Percentiles rank a stretch among this genome's conserved stretches.
Conservation (phyloP, 64 coral and sea anemone genomes). For the Orbicella faveolata region DNA sequence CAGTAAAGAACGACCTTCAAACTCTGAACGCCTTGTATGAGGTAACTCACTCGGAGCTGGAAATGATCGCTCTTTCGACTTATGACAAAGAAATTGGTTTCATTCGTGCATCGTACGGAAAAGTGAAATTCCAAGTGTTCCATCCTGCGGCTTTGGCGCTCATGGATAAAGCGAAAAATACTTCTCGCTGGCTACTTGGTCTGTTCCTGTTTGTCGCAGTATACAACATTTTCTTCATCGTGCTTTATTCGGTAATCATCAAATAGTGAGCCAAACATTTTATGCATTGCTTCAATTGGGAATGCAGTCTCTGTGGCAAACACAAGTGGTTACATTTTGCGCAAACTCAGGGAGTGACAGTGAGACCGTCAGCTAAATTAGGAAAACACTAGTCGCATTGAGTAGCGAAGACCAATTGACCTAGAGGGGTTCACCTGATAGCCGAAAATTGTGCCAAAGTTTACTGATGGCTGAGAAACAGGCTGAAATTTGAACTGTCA, state of each 20-base stretch:
- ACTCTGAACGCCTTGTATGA: slow-evolving; percentile 18
- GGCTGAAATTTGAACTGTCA: too few relatives aligned
- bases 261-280: neutral
- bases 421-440: too few relatives aligned
- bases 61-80: slow-evolving; percentile 4
- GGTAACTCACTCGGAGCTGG: neutral
- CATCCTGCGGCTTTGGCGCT: slow-evolving; percentile 7
- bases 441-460: too few relatives aligned
- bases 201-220: neutral
- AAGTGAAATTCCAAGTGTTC: slow-evolving; percentile 13
- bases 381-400: too few relatives aligned
- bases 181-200: neutral
- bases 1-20: neutral
- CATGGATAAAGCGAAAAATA: slow-evolving; percentile 17
- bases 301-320: neutral
- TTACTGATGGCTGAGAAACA: too few relatives aligned
- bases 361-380: too few relatives aligned
- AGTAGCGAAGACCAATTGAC: too few relatives aligned
- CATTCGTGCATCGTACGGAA: neutral
- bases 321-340: too few relatives aligned
- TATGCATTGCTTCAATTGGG: neutral
- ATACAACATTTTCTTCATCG: slow-evolving; percentile 11
- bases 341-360: too few relatives aligned
- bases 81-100: neutral
- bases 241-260: slow-evolving; percentile 6